These are phyloP conservation scores for Drepanosiphum platanoidis DNA, from an alignment of 2,888 invertebrate genomes.

Conservation along the genomic window DNA sequence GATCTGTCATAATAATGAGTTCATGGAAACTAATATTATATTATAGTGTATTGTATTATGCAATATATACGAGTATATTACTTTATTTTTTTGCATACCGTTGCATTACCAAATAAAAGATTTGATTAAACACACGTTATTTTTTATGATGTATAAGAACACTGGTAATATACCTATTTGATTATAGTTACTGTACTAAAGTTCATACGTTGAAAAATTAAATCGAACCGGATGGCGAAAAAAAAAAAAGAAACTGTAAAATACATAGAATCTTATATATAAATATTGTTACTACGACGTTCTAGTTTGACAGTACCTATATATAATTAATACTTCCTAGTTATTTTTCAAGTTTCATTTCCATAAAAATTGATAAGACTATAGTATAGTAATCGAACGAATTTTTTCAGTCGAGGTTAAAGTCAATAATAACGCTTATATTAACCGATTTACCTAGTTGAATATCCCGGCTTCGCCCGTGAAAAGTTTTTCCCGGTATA, in stretches of 20 bases:
- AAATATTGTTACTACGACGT: not conserved
- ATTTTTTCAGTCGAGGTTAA: not conserved
- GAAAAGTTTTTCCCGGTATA: no score
- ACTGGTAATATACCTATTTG: not conserved
- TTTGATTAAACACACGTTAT: not conserved
- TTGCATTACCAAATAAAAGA: not conserved
- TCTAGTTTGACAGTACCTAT: not conserved
- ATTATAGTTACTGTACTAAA: no score
- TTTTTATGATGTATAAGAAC: not conserved
- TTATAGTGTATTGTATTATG: not conserved
- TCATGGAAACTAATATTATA: not conserved
- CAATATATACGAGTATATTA: no score
- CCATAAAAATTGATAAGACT: not conserved
- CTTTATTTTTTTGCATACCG: not conserved
- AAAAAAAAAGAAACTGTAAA: not conserved
- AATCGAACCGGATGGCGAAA: not conserved
- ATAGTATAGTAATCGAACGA: not conserved
- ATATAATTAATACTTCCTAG: not conserved
- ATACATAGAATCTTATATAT: not conserved
- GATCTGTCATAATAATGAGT: not conserved
- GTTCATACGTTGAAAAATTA: not conserved
- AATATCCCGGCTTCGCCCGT: no score
- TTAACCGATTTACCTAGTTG: no score
- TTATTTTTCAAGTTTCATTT: slow-evolving; percentile 13
- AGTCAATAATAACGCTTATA: no score